phyloP scores from a whole-genome alignment of 2,113 vertebrate species.

The Dissostichus mawsoni region DNA sequence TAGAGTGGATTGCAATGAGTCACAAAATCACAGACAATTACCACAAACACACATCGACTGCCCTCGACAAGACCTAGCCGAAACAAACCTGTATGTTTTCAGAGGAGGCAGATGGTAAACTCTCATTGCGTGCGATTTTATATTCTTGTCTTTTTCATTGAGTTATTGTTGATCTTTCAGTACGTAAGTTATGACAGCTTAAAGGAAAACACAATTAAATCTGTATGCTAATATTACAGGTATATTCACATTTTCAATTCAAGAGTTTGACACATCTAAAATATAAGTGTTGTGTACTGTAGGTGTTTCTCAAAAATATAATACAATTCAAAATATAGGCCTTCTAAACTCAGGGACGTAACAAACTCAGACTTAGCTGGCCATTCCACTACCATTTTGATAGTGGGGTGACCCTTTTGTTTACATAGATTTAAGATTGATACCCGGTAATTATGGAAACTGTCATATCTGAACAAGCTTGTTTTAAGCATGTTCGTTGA shows the following conservation, averaged over 20 bases:
- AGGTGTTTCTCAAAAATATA: not conserved
- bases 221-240: not conserved
- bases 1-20: slow-evolving; percentile 34
- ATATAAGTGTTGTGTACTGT: not conserved
- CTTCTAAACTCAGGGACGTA: too few relatives aligned
- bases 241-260: not conserved
- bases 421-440: not conserved
- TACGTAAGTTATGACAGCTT: not conserved
- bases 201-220: not conserved
- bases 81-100: slow-evolving; percentile 33
- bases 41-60: slow-evolving; percentile 19
- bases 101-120: slow-evolving; percentile 19
- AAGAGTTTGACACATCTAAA: not conserved
- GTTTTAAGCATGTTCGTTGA: not conserved
- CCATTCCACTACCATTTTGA: not conserved
- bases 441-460: not conserved
- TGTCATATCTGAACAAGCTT: too few relatives aligned
- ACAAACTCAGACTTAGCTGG: too few relatives aligned
- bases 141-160: not conserved
- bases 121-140: not conserved
- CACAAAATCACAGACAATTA: slow-evolving; percentile 41
- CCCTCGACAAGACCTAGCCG: slow-evolving; percentile 33
- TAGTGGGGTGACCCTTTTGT: not conserved
- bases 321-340: not conserved
- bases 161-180: not conserved